Conservation (phyloP, 2,888 invertebrate species). For the Oxytorus armatus region DNA sequence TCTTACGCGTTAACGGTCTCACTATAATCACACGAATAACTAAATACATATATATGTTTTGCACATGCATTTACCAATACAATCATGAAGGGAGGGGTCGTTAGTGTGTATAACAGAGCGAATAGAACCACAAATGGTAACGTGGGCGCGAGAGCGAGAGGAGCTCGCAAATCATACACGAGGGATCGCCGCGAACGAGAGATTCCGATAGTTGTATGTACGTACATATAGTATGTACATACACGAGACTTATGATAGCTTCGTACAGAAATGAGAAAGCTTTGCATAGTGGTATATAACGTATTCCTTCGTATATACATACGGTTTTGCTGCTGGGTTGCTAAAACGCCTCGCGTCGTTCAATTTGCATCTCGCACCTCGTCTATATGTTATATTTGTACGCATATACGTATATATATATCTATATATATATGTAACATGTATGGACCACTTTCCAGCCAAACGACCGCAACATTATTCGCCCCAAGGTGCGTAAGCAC, state of each 20-base stretch:
- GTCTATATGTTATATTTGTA: slow-evolving; percentile 29
- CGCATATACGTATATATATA: background rate
- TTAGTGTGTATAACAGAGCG: slow-evolving; percentile 22
- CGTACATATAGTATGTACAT: slow-evolving; percentile 9
- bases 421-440: background rate
- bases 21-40: slow-evolving; percentile 30
- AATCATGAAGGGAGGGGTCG: slow-evolving; percentile 1
- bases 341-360: slow-evolving; percentile 54
- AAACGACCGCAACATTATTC: slow-evolving; percentile 58
- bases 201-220: slow-evolving; percentile 63
- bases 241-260: slow-evolving; percentile 30
- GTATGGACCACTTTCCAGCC: slow-evolving; percentile 13
- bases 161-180: slow-evolving; percentile 70
- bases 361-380: slow-evolving; percentile 62
- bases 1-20: slow-evolving; percentile 64
- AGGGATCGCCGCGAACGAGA: slow-evolving; percentile 67
- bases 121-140: slow-evolving; percentile 52
- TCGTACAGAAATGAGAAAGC: slow-evolving; percentile 35
- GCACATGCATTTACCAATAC: background rate
- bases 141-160: slow-evolving; percentile 55
- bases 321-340: slow-evolving; percentile 33
- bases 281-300: slow-evolving; percentile 16
- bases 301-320: background rate
- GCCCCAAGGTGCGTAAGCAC: slow-evolving; percentile 53
- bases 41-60: slow-evolving; percentile 1